Evolutionary conservation across 2,888 invertebrate species (phyloP).

Genomic region (Notodromas monacha): DNA sequence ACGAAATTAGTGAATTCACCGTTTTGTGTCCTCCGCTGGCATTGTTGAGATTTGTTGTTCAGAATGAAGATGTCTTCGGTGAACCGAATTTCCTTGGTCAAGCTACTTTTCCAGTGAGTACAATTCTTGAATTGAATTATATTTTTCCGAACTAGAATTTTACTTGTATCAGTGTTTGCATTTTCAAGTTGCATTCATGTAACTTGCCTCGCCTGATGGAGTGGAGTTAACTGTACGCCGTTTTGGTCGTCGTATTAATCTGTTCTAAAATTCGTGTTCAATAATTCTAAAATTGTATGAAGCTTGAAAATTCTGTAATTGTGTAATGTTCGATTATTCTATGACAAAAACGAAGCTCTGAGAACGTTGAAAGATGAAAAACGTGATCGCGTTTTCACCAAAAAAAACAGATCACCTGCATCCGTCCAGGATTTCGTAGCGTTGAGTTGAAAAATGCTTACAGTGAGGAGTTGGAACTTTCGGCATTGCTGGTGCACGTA

Average conservation of each 20-base stretch:
- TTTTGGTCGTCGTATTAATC: background rate
- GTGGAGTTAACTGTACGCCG: background rate
- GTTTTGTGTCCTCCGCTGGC: constrained; percentile 49
- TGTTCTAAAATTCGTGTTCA: constrained; percentile 8
- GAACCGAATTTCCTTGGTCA: constrained; percentile 88
- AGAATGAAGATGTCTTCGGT: constrained; percentile 89
- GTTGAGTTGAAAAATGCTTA: constrained; percentile 58
- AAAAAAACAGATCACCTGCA: constrained; percentile 32
- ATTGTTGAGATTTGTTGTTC: constrained; percentile 42
- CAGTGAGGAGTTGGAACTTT: constrained; percentile 68
- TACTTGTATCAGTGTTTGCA: too few relatives aligned
- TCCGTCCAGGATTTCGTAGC: constrained; percentile 59
- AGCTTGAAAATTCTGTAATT: too few relatives aligned
- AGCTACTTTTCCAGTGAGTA: constrained; percentile 49
- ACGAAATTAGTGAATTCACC: constrained; percentile 48
- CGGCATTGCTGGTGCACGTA: constrained; percentile 52
- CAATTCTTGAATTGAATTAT: too few relatives aligned
- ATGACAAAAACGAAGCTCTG: too few relatives aligned
- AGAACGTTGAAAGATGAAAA: too few relatives aligned
- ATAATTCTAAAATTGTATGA: too few relatives aligned
- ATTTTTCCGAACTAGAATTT: too few relatives aligned
- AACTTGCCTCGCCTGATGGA: constrained; percentile 6
- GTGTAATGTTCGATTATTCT: too few relatives aligned
- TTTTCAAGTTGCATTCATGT: too few relatives aligned
- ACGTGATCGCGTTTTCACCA: too few relatives aligned